A percentile compares a stretch with the other conserved stretches of the same genome.
These are phyloP conservation scores for Mus caroli DNA, from an alignment of 2,797 vertebrate species.

Conservation along the genomic window DNA sequence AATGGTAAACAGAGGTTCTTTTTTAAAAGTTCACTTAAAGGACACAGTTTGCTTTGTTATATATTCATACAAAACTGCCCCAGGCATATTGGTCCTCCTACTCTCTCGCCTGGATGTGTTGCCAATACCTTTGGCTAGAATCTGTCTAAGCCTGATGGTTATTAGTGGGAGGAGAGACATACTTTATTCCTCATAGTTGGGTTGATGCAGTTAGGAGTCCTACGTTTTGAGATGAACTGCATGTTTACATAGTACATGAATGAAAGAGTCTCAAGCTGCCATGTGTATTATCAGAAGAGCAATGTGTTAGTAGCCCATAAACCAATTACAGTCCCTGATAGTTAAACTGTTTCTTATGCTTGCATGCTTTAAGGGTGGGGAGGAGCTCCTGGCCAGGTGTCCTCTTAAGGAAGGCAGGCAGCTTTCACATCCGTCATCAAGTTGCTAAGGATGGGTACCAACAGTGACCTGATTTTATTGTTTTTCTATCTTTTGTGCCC, in stretches of 20 bases:
- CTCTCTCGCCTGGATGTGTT: background rate
- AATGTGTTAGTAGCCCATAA: background rate
- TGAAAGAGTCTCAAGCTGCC: background rate
- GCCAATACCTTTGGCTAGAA: background rate
- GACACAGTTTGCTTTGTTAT: background rate
- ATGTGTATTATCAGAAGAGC: background rate
- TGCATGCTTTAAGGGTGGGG: background rate
- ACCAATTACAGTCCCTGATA: background rate
- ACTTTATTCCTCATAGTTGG: background rate
- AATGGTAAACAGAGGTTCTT: background rate
- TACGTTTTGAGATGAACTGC: background rate
- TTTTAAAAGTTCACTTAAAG: background rate
- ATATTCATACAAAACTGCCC: background rate
- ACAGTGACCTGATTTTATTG: background rate
- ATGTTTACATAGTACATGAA: background rate
- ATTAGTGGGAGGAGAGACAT: background rate
- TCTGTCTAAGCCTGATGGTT: background rate
- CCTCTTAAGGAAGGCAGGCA: background rate
- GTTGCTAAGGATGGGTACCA: background rate
- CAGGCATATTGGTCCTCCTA: background rate
- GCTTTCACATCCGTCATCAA: background rate
- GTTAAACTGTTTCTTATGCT: background rate
- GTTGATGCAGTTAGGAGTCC: background rate
- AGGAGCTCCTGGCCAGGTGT: background rate
- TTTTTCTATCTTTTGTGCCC: background rate